phyloP scores from a whole-genome alignment of 1,140 invertebrate genomes.

The Bombus superbus region DNA sequence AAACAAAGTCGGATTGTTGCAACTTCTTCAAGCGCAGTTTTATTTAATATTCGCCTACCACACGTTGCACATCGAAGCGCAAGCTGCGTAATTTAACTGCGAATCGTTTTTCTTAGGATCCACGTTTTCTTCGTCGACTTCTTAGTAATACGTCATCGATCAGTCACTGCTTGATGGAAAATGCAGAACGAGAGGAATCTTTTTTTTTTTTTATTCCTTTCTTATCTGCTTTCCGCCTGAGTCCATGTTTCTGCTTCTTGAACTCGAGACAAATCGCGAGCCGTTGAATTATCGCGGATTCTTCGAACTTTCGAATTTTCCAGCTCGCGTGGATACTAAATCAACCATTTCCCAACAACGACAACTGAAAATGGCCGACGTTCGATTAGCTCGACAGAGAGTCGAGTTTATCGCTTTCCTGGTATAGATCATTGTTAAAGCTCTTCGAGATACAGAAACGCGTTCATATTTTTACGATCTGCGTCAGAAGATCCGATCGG shows the following conservation, averaged over 20 bases:
- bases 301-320: conserved; percentile 44
- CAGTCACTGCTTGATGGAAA: background rate
- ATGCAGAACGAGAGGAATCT: background rate
- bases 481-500: too few relatives aligned
- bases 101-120: too few relatives aligned
- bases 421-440: background rate
- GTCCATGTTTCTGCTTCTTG: conserved; percentile 47
- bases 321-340: conserved; percentile 52
- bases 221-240: conserved; percentile 46
- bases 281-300: conserved; percentile 54
- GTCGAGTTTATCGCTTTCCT: background rate
- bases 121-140: background rate
- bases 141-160: background rate
- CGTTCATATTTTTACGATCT: too few relatives aligned
- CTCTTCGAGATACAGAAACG: too few relatives aligned
- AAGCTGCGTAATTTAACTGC: background rate
- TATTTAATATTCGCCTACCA: too few relatives aligned
- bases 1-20: conserved; percentile 21
- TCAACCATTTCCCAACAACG: conserved; percentile 51
- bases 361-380: conserved; percentile 52
- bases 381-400: conserved; percentile 48
- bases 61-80: background rate
- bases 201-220: conserved; percentile 11
- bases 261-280: conserved; percentile 60
- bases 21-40: background rate